Conservation (phyloP, 2,797 vertebrate species). For the Cuniculus paca region DNA sequence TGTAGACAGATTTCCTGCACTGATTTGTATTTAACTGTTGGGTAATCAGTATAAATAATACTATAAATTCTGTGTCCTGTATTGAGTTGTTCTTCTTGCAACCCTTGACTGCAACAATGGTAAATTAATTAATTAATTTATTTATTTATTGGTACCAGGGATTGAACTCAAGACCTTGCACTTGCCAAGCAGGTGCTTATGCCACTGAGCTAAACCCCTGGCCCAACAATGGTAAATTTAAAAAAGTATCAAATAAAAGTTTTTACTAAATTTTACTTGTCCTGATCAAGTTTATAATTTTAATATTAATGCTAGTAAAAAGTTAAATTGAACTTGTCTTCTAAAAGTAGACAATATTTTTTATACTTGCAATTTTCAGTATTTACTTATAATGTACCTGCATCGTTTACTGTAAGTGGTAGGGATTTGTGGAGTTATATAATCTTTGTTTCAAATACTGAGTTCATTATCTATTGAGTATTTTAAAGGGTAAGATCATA, state of each 20-base stretch:
- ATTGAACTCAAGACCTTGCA: too few species aligned
- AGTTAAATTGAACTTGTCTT: background rate
- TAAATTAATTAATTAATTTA: too few species aligned
- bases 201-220: too few species aligned
- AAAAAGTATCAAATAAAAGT: constrained; percentile 18
- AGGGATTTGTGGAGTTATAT: background rate
- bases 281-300: constrained; percentile 14
- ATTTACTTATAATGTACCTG: background rate
- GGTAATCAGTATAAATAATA: too few species aligned
- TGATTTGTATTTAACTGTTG: too few species aligned
- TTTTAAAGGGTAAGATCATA: background rate
- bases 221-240: too few species aligned
- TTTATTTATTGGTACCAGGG: too few species aligned
- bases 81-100: too few species aligned
- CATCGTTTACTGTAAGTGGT: background rate
- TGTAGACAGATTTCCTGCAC: too few species aligned
- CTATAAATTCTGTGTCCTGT: too few species aligned
- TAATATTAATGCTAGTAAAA: background rate
- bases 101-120: too few species aligned
- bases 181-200: too few species aligned
- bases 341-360: background rate
- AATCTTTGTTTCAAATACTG: constrained; percentile 19
- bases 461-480: background rate
- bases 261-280: constrained; percentile 4
- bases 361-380: background rate